phyloP scores from a whole-genome alignment of 2,797 vertebrate species.

The Emys orbicularis region DNA sequence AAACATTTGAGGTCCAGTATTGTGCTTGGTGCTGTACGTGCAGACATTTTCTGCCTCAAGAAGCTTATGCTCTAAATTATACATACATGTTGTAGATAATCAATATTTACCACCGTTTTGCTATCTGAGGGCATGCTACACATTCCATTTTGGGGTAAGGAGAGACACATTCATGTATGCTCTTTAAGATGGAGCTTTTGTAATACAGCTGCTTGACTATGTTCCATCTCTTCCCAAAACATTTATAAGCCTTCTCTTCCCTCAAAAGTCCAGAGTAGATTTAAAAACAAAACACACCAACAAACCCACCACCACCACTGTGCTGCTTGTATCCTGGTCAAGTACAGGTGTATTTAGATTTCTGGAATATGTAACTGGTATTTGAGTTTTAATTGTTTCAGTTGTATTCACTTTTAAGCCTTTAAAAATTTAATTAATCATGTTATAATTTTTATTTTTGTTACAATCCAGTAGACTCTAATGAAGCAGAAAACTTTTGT shows the following conservation, averaged over 20 bases:
- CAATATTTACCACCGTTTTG: neutral
- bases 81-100: neutral
- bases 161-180: accelerated
- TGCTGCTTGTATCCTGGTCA: neutral
- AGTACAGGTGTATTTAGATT: neutral
- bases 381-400: neutral
- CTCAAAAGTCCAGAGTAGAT: neutral
- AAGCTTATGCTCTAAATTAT: neutral
- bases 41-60: neutral
- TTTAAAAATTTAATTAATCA: neutral
- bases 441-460: neutral
- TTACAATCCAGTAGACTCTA: neutral
- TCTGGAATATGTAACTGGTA: neutral
- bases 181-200: neutral
- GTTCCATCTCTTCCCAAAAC: neutral
- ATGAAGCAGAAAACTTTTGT: neutral
- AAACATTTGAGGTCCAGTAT: neutral
- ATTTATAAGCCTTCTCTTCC: neutral
- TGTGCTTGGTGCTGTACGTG: neutral
- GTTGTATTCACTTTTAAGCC: neutral
- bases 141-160: neutral
- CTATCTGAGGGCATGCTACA: neutral
- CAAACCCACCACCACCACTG: too few species aligned
- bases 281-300: neutral
- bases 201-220: neutral